These are phyloP conservation scores for Nannoperca obscura DNA, from an alignment of 2,797 vertebrate genomes.

Conservation along the genomic window DNA sequence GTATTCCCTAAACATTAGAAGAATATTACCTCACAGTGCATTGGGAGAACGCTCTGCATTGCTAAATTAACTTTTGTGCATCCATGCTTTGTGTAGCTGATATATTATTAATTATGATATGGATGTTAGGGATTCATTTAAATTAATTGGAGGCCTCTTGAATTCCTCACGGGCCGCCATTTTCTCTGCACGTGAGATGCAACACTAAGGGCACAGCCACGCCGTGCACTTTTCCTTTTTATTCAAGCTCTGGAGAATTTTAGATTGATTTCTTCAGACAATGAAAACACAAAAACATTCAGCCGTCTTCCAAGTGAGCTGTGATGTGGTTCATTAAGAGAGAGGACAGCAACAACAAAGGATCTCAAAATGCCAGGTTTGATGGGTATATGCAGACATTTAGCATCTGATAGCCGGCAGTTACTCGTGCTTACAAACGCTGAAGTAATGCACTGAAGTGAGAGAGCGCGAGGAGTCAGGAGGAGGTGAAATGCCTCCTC, in stretches of 20 bases:
- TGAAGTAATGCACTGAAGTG: not conserved
- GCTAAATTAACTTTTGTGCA: constrained; percentile 73
- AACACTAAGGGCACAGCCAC: constrained; percentile 2
- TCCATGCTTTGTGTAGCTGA: constrained; percentile 30
- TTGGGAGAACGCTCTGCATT: constrained; percentile 42
- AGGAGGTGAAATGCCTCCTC: constrained; percentile 27
- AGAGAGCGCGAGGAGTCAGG: constrained; percentile 3
- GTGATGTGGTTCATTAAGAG: constrained; percentile 35
- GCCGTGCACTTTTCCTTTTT: constrained; percentile 2
- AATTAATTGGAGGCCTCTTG: constrained; percentile 64
- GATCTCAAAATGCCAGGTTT: constrained; percentile 1
- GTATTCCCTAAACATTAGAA: constrained; percentile 73
- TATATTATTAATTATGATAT: constrained; percentile 69
- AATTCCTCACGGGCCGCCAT: constrained; percentile 35
- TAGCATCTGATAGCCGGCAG: constrained; percentile 21
- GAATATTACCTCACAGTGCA: constrained; percentile 56
- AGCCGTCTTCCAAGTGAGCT: not conserved
- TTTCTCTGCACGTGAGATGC: constrained; percentile 28
- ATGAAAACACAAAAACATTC: not conserved
- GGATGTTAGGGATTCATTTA: constrained; percentile 64
- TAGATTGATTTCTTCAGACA: constrained; percentile 28
- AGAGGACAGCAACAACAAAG: not conserved
- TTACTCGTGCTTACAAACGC: constrained; percentile 10
- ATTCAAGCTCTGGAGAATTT: constrained; percentile 8
- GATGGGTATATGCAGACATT: constrained; percentile 7